phyloP scores from a whole-genome alignment of 2,888 invertebrate genomes.

The Caenorhabditis sp. region DNA sequence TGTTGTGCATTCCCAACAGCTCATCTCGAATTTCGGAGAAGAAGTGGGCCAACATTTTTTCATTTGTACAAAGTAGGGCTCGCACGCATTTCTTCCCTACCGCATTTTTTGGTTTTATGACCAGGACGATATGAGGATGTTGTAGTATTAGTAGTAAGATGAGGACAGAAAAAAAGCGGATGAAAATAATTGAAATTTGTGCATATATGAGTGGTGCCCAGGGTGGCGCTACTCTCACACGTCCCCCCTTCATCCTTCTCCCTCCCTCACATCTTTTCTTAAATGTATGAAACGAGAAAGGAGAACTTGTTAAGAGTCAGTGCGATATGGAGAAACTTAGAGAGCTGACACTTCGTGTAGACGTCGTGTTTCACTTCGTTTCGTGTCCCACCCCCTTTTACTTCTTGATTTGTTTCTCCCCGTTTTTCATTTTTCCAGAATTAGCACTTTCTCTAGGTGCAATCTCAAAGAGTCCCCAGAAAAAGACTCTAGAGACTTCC shows the following conservation, averaged over 20 bases:
- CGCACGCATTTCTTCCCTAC: constrained; percentile 13
- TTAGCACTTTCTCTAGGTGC: constrained; percentile 13
- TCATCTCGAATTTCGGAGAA: constrained; percentile 41
- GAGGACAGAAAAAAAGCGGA: constrained; percentile 21
- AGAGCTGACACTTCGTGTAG: constrained; percentile 48
- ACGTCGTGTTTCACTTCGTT: constrained; percentile 65
- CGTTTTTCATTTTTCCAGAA: constrained; percentile 36
- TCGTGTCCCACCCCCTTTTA: constrained; percentile 39
- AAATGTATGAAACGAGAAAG: constrained; percentile 60
- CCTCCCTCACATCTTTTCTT: constrained; percentile 53
- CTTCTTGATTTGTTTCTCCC: constrained; percentile 61
- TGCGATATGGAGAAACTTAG: constrained; percentile 51
- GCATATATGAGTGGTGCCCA: constrained; percentile 61
- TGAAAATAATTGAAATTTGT: constrained; percentile 64
- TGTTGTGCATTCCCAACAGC: constrained; percentile 36
- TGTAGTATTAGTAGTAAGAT: constrained; percentile 4
- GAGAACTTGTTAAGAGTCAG: constrained; percentile 47
- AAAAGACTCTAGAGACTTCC: constrained; percentile 19
- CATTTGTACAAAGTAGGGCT: constrained; percentile 38
- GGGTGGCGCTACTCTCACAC: constrained; percentile 53
- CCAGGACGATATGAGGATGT: constrained; percentile 14
- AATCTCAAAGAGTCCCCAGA: constrained; percentile 8
- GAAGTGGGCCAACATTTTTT: constrained; percentile 17
- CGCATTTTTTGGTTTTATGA: constrained; percentile 41
- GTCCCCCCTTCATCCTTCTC: constrained; percentile 9